Base-by-base conservation (phyloP, 1,140 invertebrate species). In the Nixonia krombeini region DNA sequence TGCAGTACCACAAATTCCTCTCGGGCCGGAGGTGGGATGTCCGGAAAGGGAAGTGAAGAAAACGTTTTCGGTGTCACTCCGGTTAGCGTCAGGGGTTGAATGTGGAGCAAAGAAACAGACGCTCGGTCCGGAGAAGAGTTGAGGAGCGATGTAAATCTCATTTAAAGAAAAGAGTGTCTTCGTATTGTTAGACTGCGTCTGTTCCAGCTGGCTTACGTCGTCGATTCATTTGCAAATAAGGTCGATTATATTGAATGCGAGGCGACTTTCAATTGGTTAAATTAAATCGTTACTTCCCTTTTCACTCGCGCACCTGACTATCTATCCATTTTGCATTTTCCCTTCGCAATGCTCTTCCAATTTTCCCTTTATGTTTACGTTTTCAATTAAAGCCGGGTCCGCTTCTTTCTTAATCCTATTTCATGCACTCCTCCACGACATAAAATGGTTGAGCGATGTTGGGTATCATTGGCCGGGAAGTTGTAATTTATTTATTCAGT, bases 201-300 rank as follows among this genome's bases (percentile, higher is more conserved):
- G 50, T 35, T 37, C 59, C 73, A 72, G 73, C 62, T 61, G 56
- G 62, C 58, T 72, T 70, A 72, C 65, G 56, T 53, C 59, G 53
- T 55, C 68, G 66, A 80, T 78, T 80, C 75, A 75, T 72, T 80
- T 78, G 74, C 70, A 78, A 80, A 78, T 72, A 75, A 76, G 75
- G 73, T 75, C 74, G 78, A 80, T 80, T 80, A 80, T 80, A 75
- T 75, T 55, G 66, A 53, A 75, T 70, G 70, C 69, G 56, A 55
- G 40, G n/a, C 18, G 69, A 75, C 70, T 80, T 56, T 63, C 68
- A 75, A 79, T 73, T 65, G 49, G 41, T 56, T 57, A 62, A 77
- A 76, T 79, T 77, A 79, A 77, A 77, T 77, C 70, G 71, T 73
- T 72, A 38, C 47, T 47, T 50, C 31, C 29, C 47, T 65, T 62